Evolutionary conservation across 2,113 vertebrate genomes (phyloP), one percentile per base, ranked within the genome.

Genomic region (Vulpes ferrilata): DNA sequence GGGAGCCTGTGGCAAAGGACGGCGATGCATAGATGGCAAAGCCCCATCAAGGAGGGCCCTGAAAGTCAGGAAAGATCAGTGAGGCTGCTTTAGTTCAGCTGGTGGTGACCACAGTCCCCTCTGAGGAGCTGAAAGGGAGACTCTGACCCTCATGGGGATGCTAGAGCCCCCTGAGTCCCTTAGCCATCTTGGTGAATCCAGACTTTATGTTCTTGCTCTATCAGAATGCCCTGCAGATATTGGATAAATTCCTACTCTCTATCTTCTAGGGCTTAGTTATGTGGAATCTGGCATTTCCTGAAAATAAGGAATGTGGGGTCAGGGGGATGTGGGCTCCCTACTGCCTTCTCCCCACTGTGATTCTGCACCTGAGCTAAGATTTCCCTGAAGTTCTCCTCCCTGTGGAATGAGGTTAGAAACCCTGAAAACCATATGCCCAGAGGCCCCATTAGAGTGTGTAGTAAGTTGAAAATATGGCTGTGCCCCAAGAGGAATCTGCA

Each of bases 361-460:
- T 17, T 93, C 91, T 62, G 43, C 53, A 19, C 23, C 83, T 90
- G 32, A 43, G 59, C 74, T 88, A n/a, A 60, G 38, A 69, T 59
- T 69, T 95, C 96, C 92, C 97, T 90, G 83, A 62, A 92, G 95
- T 35, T 64, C 38, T 25, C 55, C 19, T 96, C 96, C 69, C 90
- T 32, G 5, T 32, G 87, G 95, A 64, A 2, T 25, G 5, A 57
- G 69, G 64, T 59, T 81, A 95, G 82, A 93, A 93, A 93, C 74
- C 71, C 86, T 90, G 95, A 87, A 97, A 97, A 95, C 22, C 96
- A 95, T 90, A 93, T 82, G 90, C 96, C 97, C 95, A 92, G 87
- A 87, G 96, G 96, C 80, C 96, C 48, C 80, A 88, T 97, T 96
- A 94, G 81, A 86, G 32, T 4, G 16, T 10, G 20, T 23, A 4